These are phyloP conservation scores for Cydia pomonella DNA, from an alignment of 1,140 invertebrate genomes.

Conservation along the genomic window DNA sequence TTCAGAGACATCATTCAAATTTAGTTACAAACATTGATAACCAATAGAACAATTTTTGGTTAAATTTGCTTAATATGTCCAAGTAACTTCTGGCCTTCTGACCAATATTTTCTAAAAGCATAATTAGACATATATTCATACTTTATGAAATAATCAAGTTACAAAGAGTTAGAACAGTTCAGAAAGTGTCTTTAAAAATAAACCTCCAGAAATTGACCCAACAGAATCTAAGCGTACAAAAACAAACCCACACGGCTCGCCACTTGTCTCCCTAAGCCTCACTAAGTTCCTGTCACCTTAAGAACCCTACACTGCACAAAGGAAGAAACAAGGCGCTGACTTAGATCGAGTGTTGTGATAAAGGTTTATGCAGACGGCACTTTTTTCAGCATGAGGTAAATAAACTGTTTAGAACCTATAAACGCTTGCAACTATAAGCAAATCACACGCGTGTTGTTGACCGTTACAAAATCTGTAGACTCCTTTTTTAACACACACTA, in stretches of 20 bases:
- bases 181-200: neutral
- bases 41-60: too few species aligned
- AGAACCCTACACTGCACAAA: neutral
- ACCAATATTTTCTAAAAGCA: too few species aligned
- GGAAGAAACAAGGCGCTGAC: neutral
- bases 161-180: too few species aligned
- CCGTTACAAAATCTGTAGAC: too few species aligned
- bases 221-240: neutral
- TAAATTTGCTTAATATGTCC: too few species aligned
- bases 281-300: neutral
- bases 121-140: too few species aligned
- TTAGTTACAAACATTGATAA: too few species aligned
- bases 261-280: neutral
- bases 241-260: neutral
- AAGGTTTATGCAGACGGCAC: neutral
- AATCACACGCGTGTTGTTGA: too few species aligned
- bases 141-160: too few species aligned
- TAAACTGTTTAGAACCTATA: neutral
- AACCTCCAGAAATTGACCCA: neutral
- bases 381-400: neutral
- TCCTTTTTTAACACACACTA: too few species aligned
- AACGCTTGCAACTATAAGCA: neutral
- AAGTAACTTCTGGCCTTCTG: too few species aligned
- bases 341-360: constrained; percentile 1
- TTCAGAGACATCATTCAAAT: too few species aligned